A percentile compares a stretch with the other conserved stretches of the same genome.
phyloP scores from a whole-genome alignment of 2,888 invertebrate species.

The Brachypalpus laphriformis region DNA sequence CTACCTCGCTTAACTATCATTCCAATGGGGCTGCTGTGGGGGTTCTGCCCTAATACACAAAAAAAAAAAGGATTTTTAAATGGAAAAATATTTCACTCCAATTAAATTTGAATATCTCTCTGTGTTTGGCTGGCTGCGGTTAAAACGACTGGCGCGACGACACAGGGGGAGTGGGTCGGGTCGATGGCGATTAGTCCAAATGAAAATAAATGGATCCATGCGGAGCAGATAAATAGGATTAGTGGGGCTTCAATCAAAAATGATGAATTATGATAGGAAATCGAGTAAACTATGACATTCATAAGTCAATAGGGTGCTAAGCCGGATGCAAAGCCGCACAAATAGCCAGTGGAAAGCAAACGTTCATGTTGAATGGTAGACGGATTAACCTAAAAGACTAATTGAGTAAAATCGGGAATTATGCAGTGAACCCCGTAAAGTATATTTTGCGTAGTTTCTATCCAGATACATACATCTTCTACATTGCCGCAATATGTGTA shows the following conservation, averaged over 20 bases:
- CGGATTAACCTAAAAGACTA: not conserved
- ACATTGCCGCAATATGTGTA: no score
- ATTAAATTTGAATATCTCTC: constrained; percentile 61
- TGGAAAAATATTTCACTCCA: constrained; percentile 46
- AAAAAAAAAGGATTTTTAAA: constrained; percentile 42
- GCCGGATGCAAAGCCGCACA: not conserved
- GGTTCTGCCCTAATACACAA: no score
- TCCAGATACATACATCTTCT: no score
- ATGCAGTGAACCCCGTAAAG: no score
- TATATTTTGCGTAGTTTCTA: no score
- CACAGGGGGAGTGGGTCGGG: not conserved
- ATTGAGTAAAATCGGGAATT: no score
- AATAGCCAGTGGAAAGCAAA: not conserved
- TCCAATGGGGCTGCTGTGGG: not conserved
- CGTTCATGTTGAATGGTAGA: not conserved
- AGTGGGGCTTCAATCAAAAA: constrained; percentile 31
- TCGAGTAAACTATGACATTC: constrained; percentile 23
- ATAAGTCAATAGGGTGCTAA: not conserved
- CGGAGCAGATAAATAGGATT: constrained; percentile 19
- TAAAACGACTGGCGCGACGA: constrained; percentile 4
- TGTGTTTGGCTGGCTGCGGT: constrained; percentile 16
- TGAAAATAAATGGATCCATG: constrained; percentile 47
- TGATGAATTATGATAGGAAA: constrained; percentile 12
- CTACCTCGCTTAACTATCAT: constrained; percentile 7
- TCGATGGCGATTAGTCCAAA: constrained; percentile 26